Base-by-base conservation (phyloP, 2,888 invertebrate genomes). In the Eudasyphora cyanicolor region DNA sequence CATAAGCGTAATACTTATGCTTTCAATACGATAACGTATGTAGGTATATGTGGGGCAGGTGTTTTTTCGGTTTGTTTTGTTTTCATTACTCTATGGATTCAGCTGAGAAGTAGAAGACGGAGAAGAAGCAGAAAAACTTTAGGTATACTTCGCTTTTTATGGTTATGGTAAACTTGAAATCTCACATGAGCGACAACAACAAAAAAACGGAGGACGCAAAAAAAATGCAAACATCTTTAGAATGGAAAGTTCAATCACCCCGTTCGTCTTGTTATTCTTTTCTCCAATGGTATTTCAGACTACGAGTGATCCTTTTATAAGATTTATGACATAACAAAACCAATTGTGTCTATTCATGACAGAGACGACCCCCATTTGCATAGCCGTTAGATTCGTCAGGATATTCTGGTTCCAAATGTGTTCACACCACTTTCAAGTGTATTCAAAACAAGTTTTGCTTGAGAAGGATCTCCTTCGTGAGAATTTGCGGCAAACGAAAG, bases 51-150 rank as follows among this genome's bases (percentile, higher is more conserved):
- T 62, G 32, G 35, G 45, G 24, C n/a, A 17, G 62, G 75, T 29
- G 57, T 73, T 27, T 70, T 76, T 35, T 32, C 42, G 12, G 27
- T 14, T 64, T 35, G 27, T 73, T 75, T 76, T 71, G 64, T 57
- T 79, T 70, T 60, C 70, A 71, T 35, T 57, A 64, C 81, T 84
- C 81, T 81, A 81, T 75, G 83, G 83, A 84, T 81, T 81, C 82
- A 80, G 38, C 35, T 62, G 14, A n/a, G n/a, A n/a, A n/a, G n/a
- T n/a, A n/a, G n/a, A n/a, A n/a, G n/a, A n/a, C n/a, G n/a, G n/a
- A n/a, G n/a, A n/a, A n/a, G n/a, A n/a, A n/a, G n/a, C n/a, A n/a
- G n/a, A 67, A 67, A 24, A 67, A 67, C 42, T 67, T 67, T 67
- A 38, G 21, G 24, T 67, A 42, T 42, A 35, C 17, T 21, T 54